These are phyloP conservation scores for Urocolius indicus DNA, from an alignment of 2,113 vertebrate species.

Conservation along the genomic window DNA sequence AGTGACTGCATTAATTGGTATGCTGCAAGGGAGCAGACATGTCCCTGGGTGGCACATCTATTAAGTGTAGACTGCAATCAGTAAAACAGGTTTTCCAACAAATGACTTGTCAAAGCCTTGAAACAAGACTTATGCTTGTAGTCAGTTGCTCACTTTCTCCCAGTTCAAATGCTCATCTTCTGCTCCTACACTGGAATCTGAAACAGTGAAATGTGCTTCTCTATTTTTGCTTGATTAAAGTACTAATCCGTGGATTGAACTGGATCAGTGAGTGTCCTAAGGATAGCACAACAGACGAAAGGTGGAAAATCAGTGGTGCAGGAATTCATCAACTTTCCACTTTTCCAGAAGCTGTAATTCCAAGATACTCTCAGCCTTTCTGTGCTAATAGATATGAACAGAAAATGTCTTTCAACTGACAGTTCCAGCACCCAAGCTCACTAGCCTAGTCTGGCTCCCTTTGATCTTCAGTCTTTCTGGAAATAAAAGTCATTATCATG, in stretches of 20 bases:
- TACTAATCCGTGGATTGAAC: neutral
- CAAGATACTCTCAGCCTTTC: neutral
- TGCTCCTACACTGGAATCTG: neutral
- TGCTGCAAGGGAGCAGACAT: constrained; percentile 42
- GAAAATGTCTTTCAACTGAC: constrained; percentile 32
- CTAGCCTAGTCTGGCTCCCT: neutral
- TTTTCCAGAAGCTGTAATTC: neutral
- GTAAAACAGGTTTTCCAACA: constrained; percentile 63
- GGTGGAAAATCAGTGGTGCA: neutral
- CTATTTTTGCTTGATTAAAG: neutral
- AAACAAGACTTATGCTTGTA: constrained; percentile 54
- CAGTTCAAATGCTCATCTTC: constrained; percentile 22
- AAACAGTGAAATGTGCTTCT: neutral
- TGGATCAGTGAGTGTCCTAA: neutral
- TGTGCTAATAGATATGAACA: neutral
- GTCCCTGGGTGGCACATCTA: constrained; percentile 49
- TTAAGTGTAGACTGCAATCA: constrained; percentile 60
- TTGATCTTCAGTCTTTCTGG: constrained; percentile 20
- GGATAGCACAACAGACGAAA: fast-evolving
- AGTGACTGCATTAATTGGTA: constrained; percentile 64
- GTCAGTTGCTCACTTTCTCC: constrained; percentile 33
- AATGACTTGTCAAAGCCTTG: constrained; percentile 57
- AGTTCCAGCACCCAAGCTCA: neutral
- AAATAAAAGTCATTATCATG: constrained; percentile 12
- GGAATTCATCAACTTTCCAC: neutral